Evolutionary conservation across 1,140 invertebrate species (phyloP), one percentile per base, ranked within the genome.

Genomic region (Leptinotarsa texana): DNA sequence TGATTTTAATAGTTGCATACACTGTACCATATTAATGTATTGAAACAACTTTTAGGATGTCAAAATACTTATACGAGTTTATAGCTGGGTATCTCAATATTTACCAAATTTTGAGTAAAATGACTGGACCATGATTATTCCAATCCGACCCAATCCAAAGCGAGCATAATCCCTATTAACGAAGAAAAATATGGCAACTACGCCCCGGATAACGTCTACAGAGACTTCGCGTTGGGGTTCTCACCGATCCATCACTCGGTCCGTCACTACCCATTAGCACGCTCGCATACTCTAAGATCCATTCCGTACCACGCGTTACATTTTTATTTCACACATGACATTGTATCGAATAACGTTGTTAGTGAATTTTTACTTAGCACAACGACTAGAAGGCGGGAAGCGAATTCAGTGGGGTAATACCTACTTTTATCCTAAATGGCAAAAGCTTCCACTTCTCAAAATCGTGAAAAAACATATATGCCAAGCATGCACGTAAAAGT

Each of bases 181-280:
- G 51, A 57, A 18, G 51, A 18, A 57, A 57, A 68, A 47, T 68
- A 27, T 68, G 66, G 66, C 69, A 33, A 62, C 69, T 62, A 51
- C n/a, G 69, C 51, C 57, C 69, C 48, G 48, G 69, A 71, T 71
- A 51, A 24, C 69, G 69, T 71, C 69, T 71, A 71, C 57, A 61
- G 22, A 61, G 51, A 24, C 48, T 71, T 48, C 61, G 49, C 61
- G 51, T 18, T 57, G 84, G 85, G 78, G 81, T 83, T 83, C 84
- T 78, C 76, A 82, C 81, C 87, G 86, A 88, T 88, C 87, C 87
- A 88, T 88, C 87, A 88, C 87, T 86, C 85, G 84, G 85, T 82
- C 85, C 85, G 87, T 88, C 87, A 88, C 85, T 88, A 86, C 87
- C 87, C 87, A 88, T 88, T 88, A 88, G 87, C 86, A 87, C 86